phyloP scores from a whole-genome alignment of 2,113 vertebrate species.

The Bambusicola thoracicus region DNA sequence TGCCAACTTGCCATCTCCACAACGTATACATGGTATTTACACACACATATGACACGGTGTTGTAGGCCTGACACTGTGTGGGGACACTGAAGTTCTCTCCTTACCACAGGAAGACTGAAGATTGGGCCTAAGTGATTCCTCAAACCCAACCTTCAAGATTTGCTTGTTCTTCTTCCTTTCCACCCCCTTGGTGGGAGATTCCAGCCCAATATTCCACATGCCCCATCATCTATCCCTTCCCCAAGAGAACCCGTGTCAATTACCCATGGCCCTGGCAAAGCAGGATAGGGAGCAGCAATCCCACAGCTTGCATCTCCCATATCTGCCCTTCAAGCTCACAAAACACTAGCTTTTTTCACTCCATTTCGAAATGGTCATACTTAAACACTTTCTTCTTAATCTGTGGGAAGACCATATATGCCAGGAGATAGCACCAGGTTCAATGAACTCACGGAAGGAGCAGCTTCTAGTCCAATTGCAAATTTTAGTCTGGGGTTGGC shows the following conservation, averaged over 20 bases:
- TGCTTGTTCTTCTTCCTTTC: fast-evolving
- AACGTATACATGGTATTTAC: neutral
- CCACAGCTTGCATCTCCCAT: neutral
- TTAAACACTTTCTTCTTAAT: neutral
- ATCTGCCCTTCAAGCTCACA: neutral
- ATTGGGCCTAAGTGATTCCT: fast-evolving
- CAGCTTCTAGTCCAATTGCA: neutral
- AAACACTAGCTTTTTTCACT: fast-evolving
- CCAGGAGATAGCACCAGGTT: neutral
- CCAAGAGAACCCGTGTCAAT: fast-evolving
- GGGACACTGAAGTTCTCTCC: neutral
- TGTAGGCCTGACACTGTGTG: neutral
- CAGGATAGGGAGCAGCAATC: neutral
- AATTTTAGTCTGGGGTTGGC: neutral
- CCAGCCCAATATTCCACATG: fast-evolving
- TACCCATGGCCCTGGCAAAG: fast-evolving
- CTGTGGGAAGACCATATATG: fast-evolving
- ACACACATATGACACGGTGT: neutral
- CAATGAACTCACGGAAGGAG: fast-evolving
- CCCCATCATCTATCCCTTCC: fast-evolving
- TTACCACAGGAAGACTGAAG: neutral
- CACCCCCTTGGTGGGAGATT: neutral
- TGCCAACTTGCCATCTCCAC: neutral
- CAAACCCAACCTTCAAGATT: neutral
- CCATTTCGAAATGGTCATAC: fast-evolving